Conservation (phyloP, 2,888 invertebrate species). For the Acrobasis consociella region DNA sequence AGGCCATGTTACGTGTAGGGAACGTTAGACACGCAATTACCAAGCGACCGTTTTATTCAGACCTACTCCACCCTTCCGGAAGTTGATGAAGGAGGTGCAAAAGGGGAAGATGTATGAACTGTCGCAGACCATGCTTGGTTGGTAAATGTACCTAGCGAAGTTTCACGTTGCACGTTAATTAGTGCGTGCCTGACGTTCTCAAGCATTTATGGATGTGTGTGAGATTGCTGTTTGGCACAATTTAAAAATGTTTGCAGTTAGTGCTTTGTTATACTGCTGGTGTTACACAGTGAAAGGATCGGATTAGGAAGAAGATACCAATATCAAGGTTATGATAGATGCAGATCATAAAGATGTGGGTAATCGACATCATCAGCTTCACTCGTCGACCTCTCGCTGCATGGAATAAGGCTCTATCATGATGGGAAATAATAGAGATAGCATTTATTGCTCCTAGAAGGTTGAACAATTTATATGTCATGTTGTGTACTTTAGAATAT, state of each 20-base stretch:
- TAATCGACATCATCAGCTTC: no score
- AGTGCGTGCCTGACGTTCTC: slow-evolving; percentile 77
- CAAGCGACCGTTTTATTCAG: slow-evolving; percentile 61
- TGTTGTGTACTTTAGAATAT: no score
- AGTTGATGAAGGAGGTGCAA: slow-evolving; percentile 48
- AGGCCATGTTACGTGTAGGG: slow-evolving; percentile 77
- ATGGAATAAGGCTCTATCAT: no score
- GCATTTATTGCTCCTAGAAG: no score
- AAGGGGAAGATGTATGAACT: slow-evolving; percentile 56
- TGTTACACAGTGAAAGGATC: no score
- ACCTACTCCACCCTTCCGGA: slow-evolving; percentile 53
- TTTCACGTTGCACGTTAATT: slow-evolving; percentile 81
- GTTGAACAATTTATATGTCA: no score
- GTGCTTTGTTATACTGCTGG: no score
- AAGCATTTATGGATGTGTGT: slow-evolving; percentile 63
- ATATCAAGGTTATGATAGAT: no score
- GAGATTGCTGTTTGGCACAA: slow-evolving; percentile 54
- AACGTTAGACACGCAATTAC: slow-evolving; percentile 80
- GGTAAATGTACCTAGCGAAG: slow-evolving; percentile 63
- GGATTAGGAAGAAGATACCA: no score
- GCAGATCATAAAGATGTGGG: no score
- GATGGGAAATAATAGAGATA: no score
- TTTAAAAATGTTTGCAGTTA: slow-evolving; percentile 44
- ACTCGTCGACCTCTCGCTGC: no score
- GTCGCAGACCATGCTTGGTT: slow-evolving; percentile 59